Evolutionary conservation across 2,113 vertebrate genomes (phyloP).

Genomic region (Mormoops blainvillei): DNA sequence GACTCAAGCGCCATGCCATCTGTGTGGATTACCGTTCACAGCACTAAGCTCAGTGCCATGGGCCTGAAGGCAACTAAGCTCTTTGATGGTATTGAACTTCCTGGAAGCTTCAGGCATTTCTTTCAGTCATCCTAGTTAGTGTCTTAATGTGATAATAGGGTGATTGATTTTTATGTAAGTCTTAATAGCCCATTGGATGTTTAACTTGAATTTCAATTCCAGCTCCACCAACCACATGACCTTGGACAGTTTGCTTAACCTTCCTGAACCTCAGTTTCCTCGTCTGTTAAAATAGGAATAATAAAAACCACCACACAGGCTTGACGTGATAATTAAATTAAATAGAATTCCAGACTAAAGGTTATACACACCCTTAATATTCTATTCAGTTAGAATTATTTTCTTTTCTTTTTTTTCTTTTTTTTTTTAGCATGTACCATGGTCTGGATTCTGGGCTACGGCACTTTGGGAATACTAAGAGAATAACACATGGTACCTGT

Average conservation of each 20-base stretch:
- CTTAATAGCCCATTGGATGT: slow-evolving; percentile 58
- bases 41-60: neutral
- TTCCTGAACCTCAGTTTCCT: slow-evolving; percentile 41
- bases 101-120: slow-evolving; percentile 38
- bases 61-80: slow-evolving; percentile 49
- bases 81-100: slow-evolving; percentile 51
- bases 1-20: slow-evolving; percentile 29
- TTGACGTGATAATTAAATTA: slow-evolving; percentile 41
- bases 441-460: neutral
- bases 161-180: slow-evolving; percentile 62
- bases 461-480: neutral
- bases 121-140: slow-evolving; percentile 39
- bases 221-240: neutral
- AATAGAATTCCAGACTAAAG: slow-evolving; percentile 1
- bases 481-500: neutral
- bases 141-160: slow-evolving; percentile 47
- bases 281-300: slow-evolving; percentile 35
- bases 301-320: neutral
- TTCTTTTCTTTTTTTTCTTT: neutral
- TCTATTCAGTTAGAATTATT: neutral
- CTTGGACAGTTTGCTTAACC: slow-evolving; percentile 3
- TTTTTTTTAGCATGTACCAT: neutral
- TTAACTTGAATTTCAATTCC: slow-evolving; percentile 50
- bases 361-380: neutral
- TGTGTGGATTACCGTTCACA: slow-evolving; percentile 42